Evolutionary conservation across 2,888 invertebrate species (phyloP), one percentile per base, ranked within the genome.

Genomic region (Cylloceria caligata): DNA sequence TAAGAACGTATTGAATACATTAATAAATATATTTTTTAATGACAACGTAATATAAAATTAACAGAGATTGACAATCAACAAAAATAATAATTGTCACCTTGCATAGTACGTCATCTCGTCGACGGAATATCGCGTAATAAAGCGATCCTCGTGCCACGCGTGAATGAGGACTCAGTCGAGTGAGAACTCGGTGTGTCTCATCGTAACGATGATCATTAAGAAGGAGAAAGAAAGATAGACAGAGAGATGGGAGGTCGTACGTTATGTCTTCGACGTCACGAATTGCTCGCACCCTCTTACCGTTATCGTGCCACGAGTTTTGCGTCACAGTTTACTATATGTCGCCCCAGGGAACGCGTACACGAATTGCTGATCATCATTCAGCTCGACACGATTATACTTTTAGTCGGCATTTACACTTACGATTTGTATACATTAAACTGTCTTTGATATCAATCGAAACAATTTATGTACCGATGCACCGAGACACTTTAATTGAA

Each of bases 91-190:
- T 13, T 60, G 55, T 60, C 71, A 49, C 64, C 52, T 73, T 45
- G 30, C 39, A 39, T 39, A 27, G n/a, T 49, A 57, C 62, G 64
- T 47, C n/a, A 62, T 21, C 47, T 62, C 73, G 55, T 77, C 39
- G 45, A 52, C 73, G 81, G 24, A 55, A 47, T 78, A 78, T 65
- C 74, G n/a, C n/a, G 74, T 69, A 74, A 75, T 71, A 45, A 78
- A 74, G 65, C 74, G 57, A 69, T 65, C 69, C 78, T 57, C 74
- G 69, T 78, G 78, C 19, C 73, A 57, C 65, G 74, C 78, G 69
- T 74, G 73, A 81, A 81, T 81, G 81, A 81, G 81, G 81, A 64
- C 73, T 73, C 75, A 21, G 24, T 36, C 24, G n/a, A 55, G 68
- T 16, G n/a, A 16, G 21, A 55, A 3, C 24, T 1, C n/a, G 13